A percentile compares a stretch with the other conserved stretches of the same genome.
Conservation (phyloP, 2,797 vertebrate genomes). For the Sylvia borin region DNA sequence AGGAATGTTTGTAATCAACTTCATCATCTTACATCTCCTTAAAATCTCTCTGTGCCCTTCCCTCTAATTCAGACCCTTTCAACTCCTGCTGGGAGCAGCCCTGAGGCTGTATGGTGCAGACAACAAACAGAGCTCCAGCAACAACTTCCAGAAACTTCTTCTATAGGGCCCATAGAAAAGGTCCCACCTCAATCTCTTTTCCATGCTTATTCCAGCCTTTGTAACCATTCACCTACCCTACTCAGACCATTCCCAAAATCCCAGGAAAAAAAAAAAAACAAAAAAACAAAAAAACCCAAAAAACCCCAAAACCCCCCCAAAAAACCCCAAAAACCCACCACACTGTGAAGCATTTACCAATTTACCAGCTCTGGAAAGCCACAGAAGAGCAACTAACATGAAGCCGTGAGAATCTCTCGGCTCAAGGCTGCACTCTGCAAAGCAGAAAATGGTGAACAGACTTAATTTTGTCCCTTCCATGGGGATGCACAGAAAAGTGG, state of each 20-base stretch:
- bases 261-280: neutral
- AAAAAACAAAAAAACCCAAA: too few relatives aligned
- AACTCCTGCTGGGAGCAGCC: neutral
- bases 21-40: neutral
- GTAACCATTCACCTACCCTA: neutral
- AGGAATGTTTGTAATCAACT: neutral
- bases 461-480: neutral
- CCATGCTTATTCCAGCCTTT: neutral
- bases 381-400: neutral
- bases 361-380: neutral
- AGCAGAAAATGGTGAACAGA: neutral
- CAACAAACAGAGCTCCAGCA: neutral
- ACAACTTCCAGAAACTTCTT: neutral
- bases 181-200: neutral
- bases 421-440: neutral
- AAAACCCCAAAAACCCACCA: too few relatives aligned
- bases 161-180: neutral
- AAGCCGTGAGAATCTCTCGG: neutral
- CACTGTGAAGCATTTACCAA: neutral
- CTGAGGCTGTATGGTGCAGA: neutral
- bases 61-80: neutral
- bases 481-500: neutral
- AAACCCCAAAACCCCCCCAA: too few relatives aligned
- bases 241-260: neutral
- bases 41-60: rapidly evolving